Evolutionary conservation across 37 sponge, comb jelly and placozoan species (phyloP).

Genomic region (Halisarca cf. caerulea): DNA sequence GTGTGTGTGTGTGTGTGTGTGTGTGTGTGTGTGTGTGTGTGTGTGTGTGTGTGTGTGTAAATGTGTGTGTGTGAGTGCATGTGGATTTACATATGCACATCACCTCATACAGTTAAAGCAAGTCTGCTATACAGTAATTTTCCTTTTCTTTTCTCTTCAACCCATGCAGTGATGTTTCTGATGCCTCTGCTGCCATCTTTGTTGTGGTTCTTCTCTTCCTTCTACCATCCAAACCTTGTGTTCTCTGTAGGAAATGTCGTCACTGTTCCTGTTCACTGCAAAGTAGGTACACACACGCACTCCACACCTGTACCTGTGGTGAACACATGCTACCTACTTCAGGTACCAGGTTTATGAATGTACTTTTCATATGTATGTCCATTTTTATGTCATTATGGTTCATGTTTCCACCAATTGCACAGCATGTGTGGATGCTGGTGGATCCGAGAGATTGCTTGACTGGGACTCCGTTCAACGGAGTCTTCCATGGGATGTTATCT

Average conservation of each 20-base stretch:
- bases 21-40: background rate
- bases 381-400: background rate
- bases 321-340: too few relatives aligned
- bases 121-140: too few relatives aligned
- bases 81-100: too few relatives aligned
- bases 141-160: too few relatives aligned
- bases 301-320: too few relatives aligned
- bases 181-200: constrained; percentile 72
- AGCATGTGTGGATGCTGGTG: constrained; percentile 2
- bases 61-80: too few relatives aligned
- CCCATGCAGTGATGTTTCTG: constrained; percentile 63
- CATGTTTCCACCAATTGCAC: background rate
- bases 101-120: too few relatives aligned
- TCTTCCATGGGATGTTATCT: constrained; percentile 91
- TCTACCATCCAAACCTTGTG: constrained; percentile 60
- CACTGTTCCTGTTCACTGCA: too few relatives aligned
- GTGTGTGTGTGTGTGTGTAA: too few relatives aligned
- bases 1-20: background rate
- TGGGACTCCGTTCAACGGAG: constrained; percentile 81
- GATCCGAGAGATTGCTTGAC: constrained; percentile 46
- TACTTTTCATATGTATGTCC: too few relatives aligned
- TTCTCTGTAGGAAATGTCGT: background rate
- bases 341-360: too few relatives aligned
- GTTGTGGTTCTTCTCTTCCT: constrained; percentile 77
- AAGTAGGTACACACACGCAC: too few relatives aligned